Evolutionary conservation across 2,797 vertebrate genomes (phyloP).

Genomic region (Lerista edwardsae): DNA sequence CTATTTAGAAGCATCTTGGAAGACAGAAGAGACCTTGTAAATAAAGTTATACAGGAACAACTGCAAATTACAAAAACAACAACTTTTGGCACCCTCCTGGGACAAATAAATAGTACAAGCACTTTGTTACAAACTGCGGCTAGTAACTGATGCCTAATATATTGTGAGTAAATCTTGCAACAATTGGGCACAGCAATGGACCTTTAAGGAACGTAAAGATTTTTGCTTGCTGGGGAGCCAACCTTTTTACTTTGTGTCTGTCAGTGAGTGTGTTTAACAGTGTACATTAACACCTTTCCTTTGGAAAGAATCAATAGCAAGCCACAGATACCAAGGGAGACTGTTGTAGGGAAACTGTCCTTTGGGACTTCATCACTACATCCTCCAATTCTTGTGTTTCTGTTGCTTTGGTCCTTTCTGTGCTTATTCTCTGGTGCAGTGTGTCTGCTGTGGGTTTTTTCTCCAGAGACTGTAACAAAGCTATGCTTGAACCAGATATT

Average conservation of each 20-base stretch:
- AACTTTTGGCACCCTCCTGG: background rate
- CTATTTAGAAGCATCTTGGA: background rate
- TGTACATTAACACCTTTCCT: slow-evolving; percentile 7
- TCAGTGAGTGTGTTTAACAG: background rate
- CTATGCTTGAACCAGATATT: slow-evolving; percentile 27
- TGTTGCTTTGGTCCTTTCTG: slow-evolving; percentile 26
- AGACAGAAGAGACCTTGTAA: background rate
- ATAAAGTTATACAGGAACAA: background rate
- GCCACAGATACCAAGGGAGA: slow-evolving; percentile 5
- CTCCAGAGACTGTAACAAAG: slow-evolving; percentile 55
- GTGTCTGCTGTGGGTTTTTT: background rate
- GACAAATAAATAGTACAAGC: slow-evolving; percentile 10
- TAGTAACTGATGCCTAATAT: background rate
- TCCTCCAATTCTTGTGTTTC: slow-evolving; percentile 26
- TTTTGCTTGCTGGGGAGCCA: slow-evolving; percentile 42
- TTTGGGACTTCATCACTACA: slow-evolving; percentile 42
- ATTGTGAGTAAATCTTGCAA: background rate
- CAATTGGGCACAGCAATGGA: background rate
- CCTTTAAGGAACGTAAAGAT: slow-evolving; percentile 22
- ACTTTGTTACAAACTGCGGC: background rate
- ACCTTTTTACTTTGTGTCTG: slow-evolving; percentile 30
- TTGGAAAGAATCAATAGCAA: slow-evolving; percentile 53
- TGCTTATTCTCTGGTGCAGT: slow-evolving; percentile 31
- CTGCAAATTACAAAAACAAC: background rate
- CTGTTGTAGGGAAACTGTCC: slow-evolving; percentile 35